These are phyloP conservation scores for Subanguina moxae DNA, from an alignment of 1,140 invertebrate genomes.

Conservation along the genomic window DNA sequence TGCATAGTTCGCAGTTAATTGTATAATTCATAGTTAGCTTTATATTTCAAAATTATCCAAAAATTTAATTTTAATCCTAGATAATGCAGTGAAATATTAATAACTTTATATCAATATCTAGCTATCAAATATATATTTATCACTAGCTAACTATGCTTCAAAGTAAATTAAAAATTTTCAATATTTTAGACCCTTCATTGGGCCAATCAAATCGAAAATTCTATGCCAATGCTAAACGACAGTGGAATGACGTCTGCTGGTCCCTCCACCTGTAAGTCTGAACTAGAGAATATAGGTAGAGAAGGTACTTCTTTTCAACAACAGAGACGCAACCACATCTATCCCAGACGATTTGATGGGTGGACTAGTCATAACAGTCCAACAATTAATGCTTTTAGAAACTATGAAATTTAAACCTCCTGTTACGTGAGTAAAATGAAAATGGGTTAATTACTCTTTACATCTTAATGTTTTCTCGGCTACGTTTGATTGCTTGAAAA, in stretches of 20 bases:
- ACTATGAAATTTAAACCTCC: conserved; percentile 30
- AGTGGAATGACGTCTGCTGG: background rate
- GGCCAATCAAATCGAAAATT: conserved; percentile 17
- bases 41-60: too few relatives aligned
- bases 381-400: conserved; percentile 27
- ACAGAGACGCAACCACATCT: background rate
- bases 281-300: background rate
- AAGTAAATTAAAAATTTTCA: background rate
- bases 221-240: conserved; percentile 6
- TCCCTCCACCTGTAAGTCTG: conserved; percentile 9
- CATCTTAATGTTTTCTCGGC: too few relatives aligned
- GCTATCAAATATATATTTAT: too few relatives aligned
- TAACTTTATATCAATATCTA: too few relatives aligned
- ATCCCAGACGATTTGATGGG: conserved; percentile 7
- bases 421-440: too few relatives aligned
- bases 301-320: conserved; percentile 3
- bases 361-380: conserved; percentile 32
- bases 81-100: background rate
- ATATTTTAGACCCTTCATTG: conserved; percentile 30
- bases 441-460: too few relatives aligned
- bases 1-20: too few relatives aligned
- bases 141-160: background rate
- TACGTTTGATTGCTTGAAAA: too few relatives aligned
- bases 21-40: too few relatives aligned
- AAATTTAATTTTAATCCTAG: too few relatives aligned